Evolutionary conservation across 1,140 invertebrate species (phyloP), one percentile per base, ranked within the genome.

Genomic region (Zaprionus lachaisei): DNA sequence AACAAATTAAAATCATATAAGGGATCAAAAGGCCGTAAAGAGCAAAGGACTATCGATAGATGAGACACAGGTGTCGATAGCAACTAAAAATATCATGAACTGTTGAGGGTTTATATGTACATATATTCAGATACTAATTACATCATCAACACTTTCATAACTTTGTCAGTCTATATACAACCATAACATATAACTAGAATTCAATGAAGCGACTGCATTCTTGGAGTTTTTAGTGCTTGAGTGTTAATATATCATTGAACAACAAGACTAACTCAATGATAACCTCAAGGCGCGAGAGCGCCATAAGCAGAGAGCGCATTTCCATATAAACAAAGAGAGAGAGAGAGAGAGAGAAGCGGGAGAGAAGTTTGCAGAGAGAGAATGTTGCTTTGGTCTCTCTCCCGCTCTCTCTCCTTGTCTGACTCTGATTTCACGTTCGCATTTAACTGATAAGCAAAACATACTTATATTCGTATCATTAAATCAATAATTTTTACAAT

Each of bases 231-330:
- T 51, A 51, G 47, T 51, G 20, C 12, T 22, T 51, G 12, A 5
- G 20, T 51, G 47, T 51, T 51, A 51, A 51, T 24, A 51, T 22
- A 51, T 51, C 20, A 51, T 24, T 11, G 20, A 51, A 51, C 20
- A 51, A 51, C 11, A 51, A 51, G 12, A 51, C 12, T 14, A 24
- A 51, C 12, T 51, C 47, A 51, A 51, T 51, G 47, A 51, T 51
- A 51, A 51, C 20, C 47, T 51, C 47, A 51, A 51, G 47, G 47
- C 47, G 20, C 47, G 47, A 49, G 47, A 49, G 47, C 17, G 17
- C 17, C 17, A 11, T 49, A 20, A 49, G 17, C 17, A 51, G 47
- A 49, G 47, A 49, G 47, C 47, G 12, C 12, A 41, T 7, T 41
- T 41, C 38, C 38, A 47, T 24, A 24, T 14, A 51, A 51, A 51